These are phyloP conservation scores for Apoda limacodes DNA, from an alignment of 2,888 invertebrate species.

Conservation along the genomic window DNA sequence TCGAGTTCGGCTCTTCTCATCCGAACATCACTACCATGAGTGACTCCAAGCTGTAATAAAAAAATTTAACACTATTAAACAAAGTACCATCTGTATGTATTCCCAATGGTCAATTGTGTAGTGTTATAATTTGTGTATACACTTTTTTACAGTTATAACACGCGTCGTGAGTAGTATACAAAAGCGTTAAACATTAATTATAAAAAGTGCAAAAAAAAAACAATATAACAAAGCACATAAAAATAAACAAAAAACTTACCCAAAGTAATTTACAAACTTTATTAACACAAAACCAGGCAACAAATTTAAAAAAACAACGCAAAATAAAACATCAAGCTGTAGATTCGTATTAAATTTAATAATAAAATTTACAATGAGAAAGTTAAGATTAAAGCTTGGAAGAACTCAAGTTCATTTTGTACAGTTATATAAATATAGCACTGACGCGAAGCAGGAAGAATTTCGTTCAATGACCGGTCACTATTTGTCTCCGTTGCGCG, in stretches of 20 bases:
- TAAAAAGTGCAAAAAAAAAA: constrained; percentile 6
- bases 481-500: no score
- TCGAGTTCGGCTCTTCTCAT: constrained; percentile 84
- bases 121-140: no score
- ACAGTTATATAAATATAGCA: no score
- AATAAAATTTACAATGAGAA: constrained; percentile 66
- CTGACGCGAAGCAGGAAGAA: no score
- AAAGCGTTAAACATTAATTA: no score
- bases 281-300: constrained; percentile 45
- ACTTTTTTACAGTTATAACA: no score
- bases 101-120: no score
- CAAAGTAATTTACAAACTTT: constrained; percentile 32
- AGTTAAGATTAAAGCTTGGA: constrained; percentile 66
- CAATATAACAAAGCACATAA: constrained; percentile 24
- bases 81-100: no score
- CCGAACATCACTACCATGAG: constrained; percentile 85
- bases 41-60: constrained; percentile 72
- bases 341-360: constrained; percentile 61
- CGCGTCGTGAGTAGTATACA: no score
- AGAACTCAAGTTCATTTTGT: constrained; percentile 58
- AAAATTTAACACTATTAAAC: constrained; percentile 1
- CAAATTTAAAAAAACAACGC: constrained; percentile 38
- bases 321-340: constrained; percentile 61
- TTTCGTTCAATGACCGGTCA: no score
- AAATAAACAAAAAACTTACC: constrained; percentile 40